Evolutionary conservation across 2,113 vertebrate genomes (phyloP).

Genomic region (Oncorhynchus kisutch): DNA sequence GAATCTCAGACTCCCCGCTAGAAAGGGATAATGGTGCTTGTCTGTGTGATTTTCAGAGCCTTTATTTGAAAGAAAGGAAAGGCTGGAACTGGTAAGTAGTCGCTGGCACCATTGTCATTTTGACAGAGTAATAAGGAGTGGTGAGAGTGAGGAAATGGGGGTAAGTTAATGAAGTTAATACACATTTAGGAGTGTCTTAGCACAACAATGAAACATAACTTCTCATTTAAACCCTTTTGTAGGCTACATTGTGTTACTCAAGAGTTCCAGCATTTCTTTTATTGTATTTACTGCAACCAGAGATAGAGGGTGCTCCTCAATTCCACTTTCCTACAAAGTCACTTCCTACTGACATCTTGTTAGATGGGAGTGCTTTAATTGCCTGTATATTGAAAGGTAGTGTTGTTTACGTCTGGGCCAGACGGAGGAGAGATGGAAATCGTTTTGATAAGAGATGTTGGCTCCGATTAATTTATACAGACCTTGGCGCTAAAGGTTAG

Average conservation of each 20-base stretch:
- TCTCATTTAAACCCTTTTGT: too few relatives aligned
- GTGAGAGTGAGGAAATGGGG: neutral
- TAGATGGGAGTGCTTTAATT: conserved; percentile 42
- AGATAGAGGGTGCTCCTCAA: too few relatives aligned
- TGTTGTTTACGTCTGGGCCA: conserved; percentile 33
- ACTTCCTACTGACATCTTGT: conserved; percentile 20
- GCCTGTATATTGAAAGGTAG: conserved; percentile 32
- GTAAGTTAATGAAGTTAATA: neutral
- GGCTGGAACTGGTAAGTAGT: neutral
- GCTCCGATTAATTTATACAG: conserved; percentile 55
- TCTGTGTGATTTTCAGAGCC: neutral
- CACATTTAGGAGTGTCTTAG: too few relatives aligned
- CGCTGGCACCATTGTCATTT: neutral
- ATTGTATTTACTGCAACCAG: too few relatives aligned
- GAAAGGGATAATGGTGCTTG: neutral
- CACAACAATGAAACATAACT: too few relatives aligned
- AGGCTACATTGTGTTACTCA: too few relatives aligned
- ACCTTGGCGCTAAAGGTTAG: conserved; percentile 66
- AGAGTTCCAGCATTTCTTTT: too few relatives aligned
- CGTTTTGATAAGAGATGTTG: conserved; percentile 43
- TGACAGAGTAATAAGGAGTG: neutral
- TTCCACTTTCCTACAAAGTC: too few relatives aligned
- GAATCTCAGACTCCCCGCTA: neutral
- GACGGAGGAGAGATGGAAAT: conserved; percentile 34
- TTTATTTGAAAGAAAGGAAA: neutral